A percentile compares a stretch with the other conserved stretches of the same genome.
These are phyloP conservation scores for Agraylea sexmaculata DNA, from an alignment of 1,140 invertebrate genomes.

Conservation along the genomic window DNA sequence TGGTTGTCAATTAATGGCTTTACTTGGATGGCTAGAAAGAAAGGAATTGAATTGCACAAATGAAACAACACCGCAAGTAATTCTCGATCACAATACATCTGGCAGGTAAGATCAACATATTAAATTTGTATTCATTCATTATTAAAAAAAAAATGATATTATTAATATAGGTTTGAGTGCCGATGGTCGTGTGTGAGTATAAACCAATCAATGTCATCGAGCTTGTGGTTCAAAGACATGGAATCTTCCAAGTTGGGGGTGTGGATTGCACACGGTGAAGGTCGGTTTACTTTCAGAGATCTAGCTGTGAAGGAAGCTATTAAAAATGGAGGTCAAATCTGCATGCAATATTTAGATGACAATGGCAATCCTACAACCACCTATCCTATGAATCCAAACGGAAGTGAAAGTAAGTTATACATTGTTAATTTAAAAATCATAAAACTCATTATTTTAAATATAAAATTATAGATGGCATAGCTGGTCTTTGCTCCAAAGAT, in stretches of 20 bases:
- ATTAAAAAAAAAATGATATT: conserved; percentile 1
- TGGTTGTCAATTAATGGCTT: conserved; percentile 90
- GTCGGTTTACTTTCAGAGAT: conserved; percentile 53
- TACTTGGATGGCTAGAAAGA: conserved; percentile 68
- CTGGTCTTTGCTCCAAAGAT: conserved; percentile 76
- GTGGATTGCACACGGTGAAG: conserved; percentile 97
- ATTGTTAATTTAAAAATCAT: not conserved
- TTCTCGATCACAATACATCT: conserved; percentile 76
- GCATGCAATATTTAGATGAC: conserved; percentile 79
- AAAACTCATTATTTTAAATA: conserved; percentile 5
- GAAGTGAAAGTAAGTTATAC: conserved; percentile 50
- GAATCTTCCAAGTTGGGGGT: conserved; percentile 72
- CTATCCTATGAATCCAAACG: conserved; percentile 94
- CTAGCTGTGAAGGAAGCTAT: conserved; percentile 43
- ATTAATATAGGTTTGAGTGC: conserved; percentile 64
- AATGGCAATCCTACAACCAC: conserved; percentile 55
- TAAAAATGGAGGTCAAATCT: conserved; percentile 49
- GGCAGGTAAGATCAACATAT: conserved; percentile 40
- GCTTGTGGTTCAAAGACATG: conserved; percentile 85
- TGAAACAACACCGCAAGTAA: conserved; percentile 46
- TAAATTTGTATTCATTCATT: too few relatives aligned
- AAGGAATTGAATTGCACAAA: conserved; percentile 20
- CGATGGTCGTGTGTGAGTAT: conserved; percentile 79
- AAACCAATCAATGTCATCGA: conserved; percentile 37
- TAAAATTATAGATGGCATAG: conserved; percentile 55